These are phyloP conservation scores for Trilocha varians DNA, from an alignment of 2,888 invertebrate species.

Conservation along the genomic window DNA sequence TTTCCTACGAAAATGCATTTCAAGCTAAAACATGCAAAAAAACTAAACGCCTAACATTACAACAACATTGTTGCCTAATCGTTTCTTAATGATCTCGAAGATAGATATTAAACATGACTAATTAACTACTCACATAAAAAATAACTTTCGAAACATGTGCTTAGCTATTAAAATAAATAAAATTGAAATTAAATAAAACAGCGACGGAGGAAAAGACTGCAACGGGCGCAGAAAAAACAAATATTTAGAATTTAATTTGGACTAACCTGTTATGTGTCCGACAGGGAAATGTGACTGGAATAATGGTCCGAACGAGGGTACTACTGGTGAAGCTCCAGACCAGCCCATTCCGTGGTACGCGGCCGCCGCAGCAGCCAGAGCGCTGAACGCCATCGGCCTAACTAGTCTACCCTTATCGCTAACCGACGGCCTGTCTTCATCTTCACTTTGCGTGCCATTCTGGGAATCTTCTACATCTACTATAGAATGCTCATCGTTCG, in stretches of 20 bases:
- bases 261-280: slow-evolving; percentile 61
- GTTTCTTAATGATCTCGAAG: background rate
- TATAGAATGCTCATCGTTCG: slow-evolving; percentile 78
- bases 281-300: slow-evolving; percentile 78
- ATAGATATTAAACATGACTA: background rate
- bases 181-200: background rate
- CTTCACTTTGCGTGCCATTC: slow-evolving; percentile 67
- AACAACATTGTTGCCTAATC: background rate
- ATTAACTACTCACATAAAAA: background rate
- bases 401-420: slow-evolving; percentile 66
- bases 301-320: slow-evolving; percentile 76
- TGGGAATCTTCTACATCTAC: slow-evolving; percentile 87
- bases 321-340: slow-evolving; percentile 69
- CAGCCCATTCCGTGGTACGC: slow-evolving; percentile 77
- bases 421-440: slow-evolving; percentile 49
- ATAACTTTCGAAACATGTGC: background rate
- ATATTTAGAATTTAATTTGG: background rate
- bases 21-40: background rate
- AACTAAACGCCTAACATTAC: background rate
- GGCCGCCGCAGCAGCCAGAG: slow-evolving; percentile 79
- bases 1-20: background rate
- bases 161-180: background rate
- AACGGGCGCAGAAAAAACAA: background rate
- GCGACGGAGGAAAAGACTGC: background rate
- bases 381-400: slow-evolving; percentile 83